Percentiles rank a stretch among this genome's conserved stretches.
phyloP scores from a whole-genome alignment of 2,797 vertebrate species.

The Hypotaenidia philippensis region DNA sequence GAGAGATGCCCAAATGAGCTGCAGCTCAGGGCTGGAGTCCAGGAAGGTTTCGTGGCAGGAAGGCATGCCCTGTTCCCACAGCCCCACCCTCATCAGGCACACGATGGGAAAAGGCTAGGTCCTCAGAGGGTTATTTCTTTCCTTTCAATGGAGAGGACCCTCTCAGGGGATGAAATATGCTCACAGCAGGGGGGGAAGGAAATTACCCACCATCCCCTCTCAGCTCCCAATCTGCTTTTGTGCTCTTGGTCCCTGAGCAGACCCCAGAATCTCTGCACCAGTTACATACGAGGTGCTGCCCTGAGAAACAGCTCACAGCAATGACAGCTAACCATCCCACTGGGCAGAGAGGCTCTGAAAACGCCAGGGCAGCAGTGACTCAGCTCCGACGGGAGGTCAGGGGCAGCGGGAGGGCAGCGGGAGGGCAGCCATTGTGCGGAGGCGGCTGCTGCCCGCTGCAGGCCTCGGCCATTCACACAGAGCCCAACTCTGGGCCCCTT shows the following conservation, averaged over 20 bases:
- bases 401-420: neutral
- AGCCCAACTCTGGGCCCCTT: neutral
- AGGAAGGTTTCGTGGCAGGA: accelerated
- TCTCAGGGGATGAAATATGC: neutral
- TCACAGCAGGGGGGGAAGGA: neutral
- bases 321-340: neutral
- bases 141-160: neutral
- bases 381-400: neutral
- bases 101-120: neutral
- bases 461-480: neutral
- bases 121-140: neutral
- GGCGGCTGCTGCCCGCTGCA: neutral
- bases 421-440: neutral
- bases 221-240: neutral
- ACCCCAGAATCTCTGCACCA: neutral
- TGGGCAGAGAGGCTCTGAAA: accelerated
- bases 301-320: neutral
- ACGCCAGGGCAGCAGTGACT: accelerated
- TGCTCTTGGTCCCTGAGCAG: accelerated
- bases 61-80: accelerated
- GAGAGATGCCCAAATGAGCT: accelerated
- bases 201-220: accelerated
- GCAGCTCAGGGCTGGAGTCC: accelerated
- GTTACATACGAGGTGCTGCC: accelerated
- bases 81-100: neutral